These are phyloP conservation scores for Pipistrellus nathusii DNA, from an alignment of 2,797 vertebrate species.

Conservation along the genomic window DNA sequence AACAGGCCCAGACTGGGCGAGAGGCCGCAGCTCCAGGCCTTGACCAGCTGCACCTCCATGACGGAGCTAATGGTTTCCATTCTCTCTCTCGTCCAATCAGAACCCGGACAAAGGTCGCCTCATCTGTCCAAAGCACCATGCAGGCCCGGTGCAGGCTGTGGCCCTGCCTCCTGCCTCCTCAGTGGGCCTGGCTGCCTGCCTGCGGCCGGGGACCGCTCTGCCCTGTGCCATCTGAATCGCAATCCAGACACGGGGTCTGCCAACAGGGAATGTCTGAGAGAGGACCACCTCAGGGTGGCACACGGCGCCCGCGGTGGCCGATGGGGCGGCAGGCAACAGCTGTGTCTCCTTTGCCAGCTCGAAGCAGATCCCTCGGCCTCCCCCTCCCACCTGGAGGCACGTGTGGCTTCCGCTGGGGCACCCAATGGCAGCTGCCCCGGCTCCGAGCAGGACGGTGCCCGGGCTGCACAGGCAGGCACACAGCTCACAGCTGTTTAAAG, in stretches of 20 bases:
- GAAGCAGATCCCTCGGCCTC: background rate
- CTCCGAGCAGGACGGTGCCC: background rate
- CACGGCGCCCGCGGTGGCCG: background rate
- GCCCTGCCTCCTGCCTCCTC: no score
- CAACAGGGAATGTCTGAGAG: background rate
- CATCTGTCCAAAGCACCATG: background rate
- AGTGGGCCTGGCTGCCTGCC: background rate
- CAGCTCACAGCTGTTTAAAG: background rate
- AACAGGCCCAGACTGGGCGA: background rate
- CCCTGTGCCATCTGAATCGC: background rate
- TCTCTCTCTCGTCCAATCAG: background rate
- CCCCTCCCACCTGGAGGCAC: background rate
- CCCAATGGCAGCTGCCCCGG: background rate
- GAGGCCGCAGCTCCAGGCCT: background rate
- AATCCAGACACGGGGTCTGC: background rate
- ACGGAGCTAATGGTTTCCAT: background rate
- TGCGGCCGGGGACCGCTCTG: background rate
- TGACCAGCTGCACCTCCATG: rapidly evolving
- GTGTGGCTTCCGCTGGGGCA: background rate
- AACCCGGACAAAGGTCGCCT: no score
- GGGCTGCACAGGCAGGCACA: background rate
- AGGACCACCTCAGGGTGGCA: background rate
- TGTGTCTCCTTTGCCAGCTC: background rate
- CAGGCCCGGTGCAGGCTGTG: background rate
- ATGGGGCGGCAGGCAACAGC: background rate